These are phyloP conservation scores for Drosophila subobscura DNA, from an alignment of 1,140 invertebrate species.

Conservation along the genomic window DNA sequence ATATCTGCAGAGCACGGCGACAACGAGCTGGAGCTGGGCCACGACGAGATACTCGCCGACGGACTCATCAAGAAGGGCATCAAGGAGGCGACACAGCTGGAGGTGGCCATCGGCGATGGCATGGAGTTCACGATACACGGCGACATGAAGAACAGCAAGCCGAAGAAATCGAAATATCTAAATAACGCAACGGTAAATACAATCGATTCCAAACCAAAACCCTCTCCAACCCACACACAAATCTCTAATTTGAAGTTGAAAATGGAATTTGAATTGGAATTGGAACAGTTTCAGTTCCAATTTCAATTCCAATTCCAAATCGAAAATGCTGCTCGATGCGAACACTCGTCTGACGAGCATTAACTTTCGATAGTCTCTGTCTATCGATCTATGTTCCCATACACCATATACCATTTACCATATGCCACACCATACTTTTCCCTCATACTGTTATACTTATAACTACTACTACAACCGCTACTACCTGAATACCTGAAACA, in stretches of 20 bases:
- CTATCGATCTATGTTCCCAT: neutral
- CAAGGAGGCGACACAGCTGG: constrained; percentile 94
- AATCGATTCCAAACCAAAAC: constrained; percentile 18
- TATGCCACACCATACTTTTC: neutral
- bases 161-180: constrained; percentile 88
- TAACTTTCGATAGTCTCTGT: constrained; percentile 3
- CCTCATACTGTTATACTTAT: neutral
- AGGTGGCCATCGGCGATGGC: constrained; percentile 94
- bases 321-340: neutral
- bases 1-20: constrained; percentile 87
- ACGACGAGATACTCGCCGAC: constrained; percentile 92
- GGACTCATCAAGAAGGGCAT: constrained; percentile 93
- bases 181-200: constrained; percentile 88
- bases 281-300: neutral
- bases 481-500: constrained; percentile 18
- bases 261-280: neutral
- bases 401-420: too few relatives aligned
- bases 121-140: constrained; percentile 96
- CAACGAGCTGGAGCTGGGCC: constrained; percentile 87
- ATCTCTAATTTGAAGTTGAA: neutral
- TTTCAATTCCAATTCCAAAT: neutral
- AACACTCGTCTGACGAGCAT: constrained; percentile 11
- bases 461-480: constrained; percentile 27
- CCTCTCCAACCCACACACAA: neutral
- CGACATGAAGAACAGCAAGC: constrained; percentile 89